These are phyloP conservation scores for Pocillopora grandis DNA, from an alignment of 92 coral and sea anemone species.

Conservation along the genomic window DNA sequence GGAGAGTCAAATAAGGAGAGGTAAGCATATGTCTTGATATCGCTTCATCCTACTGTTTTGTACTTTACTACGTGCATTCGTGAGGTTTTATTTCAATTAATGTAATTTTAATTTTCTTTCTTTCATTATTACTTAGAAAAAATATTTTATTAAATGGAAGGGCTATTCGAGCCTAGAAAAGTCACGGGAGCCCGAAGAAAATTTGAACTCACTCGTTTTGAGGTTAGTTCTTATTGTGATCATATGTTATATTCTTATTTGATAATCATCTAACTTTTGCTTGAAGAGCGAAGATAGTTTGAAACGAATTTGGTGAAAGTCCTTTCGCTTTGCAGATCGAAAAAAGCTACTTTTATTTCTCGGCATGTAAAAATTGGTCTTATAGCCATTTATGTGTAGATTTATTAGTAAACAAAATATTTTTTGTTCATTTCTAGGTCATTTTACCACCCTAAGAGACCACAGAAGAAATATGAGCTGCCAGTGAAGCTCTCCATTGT, in stretches of 20 bases:
- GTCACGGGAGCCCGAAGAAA: neutral
- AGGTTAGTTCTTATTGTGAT: neutral
- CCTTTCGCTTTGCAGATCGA: too few relatives aligned
- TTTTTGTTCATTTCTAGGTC: conserved; percentile 5
- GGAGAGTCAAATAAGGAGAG: neutral
- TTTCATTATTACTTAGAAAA: neutral
- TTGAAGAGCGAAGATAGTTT: neutral
- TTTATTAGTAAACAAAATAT: too few relatives aligned
- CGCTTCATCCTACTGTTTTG: too few relatives aligned
- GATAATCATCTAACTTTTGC: too few relatives aligned
- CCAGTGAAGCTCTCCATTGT: conserved; percentile 13
- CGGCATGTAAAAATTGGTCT: too few relatives aligned
- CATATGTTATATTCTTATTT: too few relatives aligned
- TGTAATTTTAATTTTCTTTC: neutral
- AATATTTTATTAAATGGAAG: conserved; percentile 7
- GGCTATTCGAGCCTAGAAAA: neutral
- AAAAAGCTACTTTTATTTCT: too few relatives aligned
- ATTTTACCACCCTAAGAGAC: neutral
- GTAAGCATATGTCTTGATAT: neutral
- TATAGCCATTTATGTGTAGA: too few relatives aligned
- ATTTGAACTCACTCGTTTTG: conserved; percentile 1
- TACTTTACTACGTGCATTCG: neutral
- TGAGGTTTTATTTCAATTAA: neutral
- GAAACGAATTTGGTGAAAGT: neutral
- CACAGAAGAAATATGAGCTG: neutral